Base-by-base conservation (phyloP, 2,797 vertebrate genomes). In the Gymnothorax reevesii region DNA sequence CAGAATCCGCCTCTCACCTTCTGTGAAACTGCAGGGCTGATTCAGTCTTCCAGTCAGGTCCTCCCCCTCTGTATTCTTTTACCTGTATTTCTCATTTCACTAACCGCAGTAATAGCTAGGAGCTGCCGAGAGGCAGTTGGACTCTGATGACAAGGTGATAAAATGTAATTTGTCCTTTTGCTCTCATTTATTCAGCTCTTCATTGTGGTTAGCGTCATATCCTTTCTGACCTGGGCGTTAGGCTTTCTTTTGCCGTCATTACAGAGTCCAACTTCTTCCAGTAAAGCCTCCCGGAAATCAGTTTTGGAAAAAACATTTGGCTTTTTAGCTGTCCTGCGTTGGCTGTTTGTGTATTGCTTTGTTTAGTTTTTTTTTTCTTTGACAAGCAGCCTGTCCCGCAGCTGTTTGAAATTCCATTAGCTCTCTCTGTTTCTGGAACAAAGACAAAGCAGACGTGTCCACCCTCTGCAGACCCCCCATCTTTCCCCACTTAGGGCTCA, bases 331-430 rank as follows among this genome's bases (percentile, higher is more conserved):
- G 75, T 54, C 75, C 75, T 52, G 54, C 49, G n/a, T 33, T 12
- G 54, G 54, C 42, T 52, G 71, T 75, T 79, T 52, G 75, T 79
- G 52, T 79, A 42, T 54, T 54, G 49, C 2, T 42, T 42, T 42
- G 33, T 42, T 42, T 42, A 42, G 33, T 42, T 42, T 42, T 42
- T 42, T 42, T 42, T 42, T 42, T 42, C 2, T 42, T 42, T 42
- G 33, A 42, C 33, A 42, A 79, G 75, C 75, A 52, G 75, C 75
- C 75, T 79, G 49, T 54, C 54, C 49, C 10, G 75, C 75, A 79
- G 75, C 75, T 79, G 49, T 79, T 79, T 79, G 75, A 79, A 20
- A 79, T 79, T 79, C 75, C 42, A 7, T 54, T 9, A 54, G 75
- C 17, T 5, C 22, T 79, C 49, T 49, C 75, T 52, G 75, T 79